phyloP scores from a whole-genome alignment of 64 coral and sea anemone species.

The Montipora cactus region DNA sequence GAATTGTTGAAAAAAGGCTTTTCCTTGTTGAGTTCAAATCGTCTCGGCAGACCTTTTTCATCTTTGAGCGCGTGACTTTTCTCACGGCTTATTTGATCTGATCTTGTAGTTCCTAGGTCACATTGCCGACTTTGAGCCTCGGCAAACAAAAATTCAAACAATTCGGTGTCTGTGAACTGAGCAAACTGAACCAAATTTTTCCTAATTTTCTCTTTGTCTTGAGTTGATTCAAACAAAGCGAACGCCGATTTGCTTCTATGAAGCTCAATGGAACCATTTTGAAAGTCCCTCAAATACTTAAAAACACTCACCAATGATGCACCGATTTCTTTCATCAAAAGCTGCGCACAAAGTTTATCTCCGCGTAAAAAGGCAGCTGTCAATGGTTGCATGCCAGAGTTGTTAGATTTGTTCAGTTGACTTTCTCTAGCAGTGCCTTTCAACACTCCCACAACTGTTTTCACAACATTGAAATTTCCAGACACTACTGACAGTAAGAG shows the following conservation, averaged over 20 bases:
- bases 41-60: neutral
- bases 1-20: neutral
- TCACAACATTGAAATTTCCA: constrained; percentile 59
- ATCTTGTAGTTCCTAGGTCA: neutral
- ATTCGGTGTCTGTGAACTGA: constrained; percentile 32
- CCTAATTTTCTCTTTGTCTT: constrained; percentile 11
- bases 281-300: constrained; percentile 54
- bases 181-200: constrained; percentile 27
- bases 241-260: neutral
- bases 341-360: constrained; percentile 65
- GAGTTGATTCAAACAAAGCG: constrained; percentile 29
- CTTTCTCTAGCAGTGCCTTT: constrained; percentile 7
- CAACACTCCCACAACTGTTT: constrained; percentile 54
- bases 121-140: constrained; percentile 39
- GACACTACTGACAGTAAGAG: constrained; percentile 81
- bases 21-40: neutral
- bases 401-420: constrained; percentile 79
- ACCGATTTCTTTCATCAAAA: constrained; percentile 74
- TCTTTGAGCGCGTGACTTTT: neutral
- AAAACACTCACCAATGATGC: constrained; percentile 71
- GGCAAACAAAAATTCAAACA: constrained; percentile 86
- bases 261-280: constrained; percentile 15
- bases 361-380: constrained; percentile 78
- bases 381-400: constrained; percentile 89
- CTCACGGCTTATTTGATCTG: neutral